Evolutionary conservation across 2,113 vertebrate genomes (phyloP).

Genomic region (Pollachius pollachius): DNA sequence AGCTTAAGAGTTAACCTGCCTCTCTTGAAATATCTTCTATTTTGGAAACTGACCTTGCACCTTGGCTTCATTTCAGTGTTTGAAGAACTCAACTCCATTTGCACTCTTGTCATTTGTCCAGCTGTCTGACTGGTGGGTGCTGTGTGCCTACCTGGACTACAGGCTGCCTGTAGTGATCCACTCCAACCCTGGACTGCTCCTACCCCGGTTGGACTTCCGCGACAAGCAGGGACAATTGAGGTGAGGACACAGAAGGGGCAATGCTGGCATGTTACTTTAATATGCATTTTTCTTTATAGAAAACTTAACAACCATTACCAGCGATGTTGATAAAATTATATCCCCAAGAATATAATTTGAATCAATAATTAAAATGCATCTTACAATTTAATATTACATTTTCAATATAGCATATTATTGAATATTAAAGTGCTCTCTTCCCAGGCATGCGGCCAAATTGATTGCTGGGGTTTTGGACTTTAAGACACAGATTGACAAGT

Average conservation of each 20-base stretch:
- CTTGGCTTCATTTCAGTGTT: no score
- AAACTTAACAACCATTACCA: no score
- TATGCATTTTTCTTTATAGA: no score
- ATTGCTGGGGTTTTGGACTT: constrained; percentile 94
- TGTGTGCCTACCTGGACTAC: constrained; percentile 90
- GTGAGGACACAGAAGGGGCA: constrained; percentile 61
- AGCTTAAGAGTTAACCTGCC: no score
- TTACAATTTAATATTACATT: no score
- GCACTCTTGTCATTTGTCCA: constrained; percentile 40
- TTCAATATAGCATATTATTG: background rate
- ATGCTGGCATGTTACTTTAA: no score
- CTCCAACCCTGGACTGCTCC: constrained; percentile 87
- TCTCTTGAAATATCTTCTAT: no score
- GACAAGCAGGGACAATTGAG: constrained; percentile 94
- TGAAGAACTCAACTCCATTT: no score
- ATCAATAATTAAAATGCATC: no score
- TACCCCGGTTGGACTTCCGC: constrained; percentile 86
- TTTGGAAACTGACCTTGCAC: no score
- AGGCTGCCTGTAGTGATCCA: constrained; percentile 89
- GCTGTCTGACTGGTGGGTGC: constrained; percentile 97
- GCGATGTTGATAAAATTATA: no score
- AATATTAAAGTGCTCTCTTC: constrained; percentile 15
- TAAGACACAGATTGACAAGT: constrained; percentile 97
- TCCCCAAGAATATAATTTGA: no score
- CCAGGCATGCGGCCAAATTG: constrained; percentile 91